These are phyloP conservation scores for Stegophylla sp. DNA, from an alignment of 2,888 invertebrate species.

Conservation along the genomic window DNA sequence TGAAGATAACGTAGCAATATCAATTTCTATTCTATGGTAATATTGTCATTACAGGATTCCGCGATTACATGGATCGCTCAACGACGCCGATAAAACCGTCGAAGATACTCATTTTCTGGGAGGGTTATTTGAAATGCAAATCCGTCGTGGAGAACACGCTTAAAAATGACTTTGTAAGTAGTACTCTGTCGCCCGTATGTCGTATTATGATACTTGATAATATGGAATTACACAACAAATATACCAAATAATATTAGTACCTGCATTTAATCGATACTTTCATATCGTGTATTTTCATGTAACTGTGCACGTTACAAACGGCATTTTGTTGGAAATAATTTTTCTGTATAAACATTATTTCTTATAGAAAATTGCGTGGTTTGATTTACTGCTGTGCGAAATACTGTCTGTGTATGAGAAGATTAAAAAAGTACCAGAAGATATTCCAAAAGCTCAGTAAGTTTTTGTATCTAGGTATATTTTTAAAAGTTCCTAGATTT, in stretches of 20 bases:
- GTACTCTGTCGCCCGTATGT: too few species aligned
- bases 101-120: slow-evolving; percentile 46
- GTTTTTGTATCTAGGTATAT: too few species aligned
- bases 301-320: too few species aligned
- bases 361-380: slow-evolving; percentile 72
- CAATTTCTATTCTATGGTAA: neutral
- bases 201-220: too few species aligned
- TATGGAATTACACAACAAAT: too few species aligned
- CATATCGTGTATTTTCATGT: too few species aligned
- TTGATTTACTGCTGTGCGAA: slow-evolving; percentile 73
- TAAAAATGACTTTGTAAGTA: slow-evolving; percentile 53
- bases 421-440: slow-evolving; percentile 52
- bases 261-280: too few species aligned
- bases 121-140: slow-evolving; percentile 51
- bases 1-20: neutral
- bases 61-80: slow-evolving; percentile 39
- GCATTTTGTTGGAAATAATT: neutral
- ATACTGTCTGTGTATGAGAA: slow-evolving; percentile 67
- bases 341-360: neutral
- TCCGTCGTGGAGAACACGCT: slow-evolving; percentile 14
- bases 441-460: slow-evolving; percentile 55
- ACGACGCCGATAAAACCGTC: slow-evolving; percentile 25
- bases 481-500: too few species aligned
- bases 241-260: too few species aligned
- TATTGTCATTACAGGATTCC: neutral